Conservation (phyloP, 1,140 invertebrate genomes). For the Macrosteles quadrilineatus region DNA sequence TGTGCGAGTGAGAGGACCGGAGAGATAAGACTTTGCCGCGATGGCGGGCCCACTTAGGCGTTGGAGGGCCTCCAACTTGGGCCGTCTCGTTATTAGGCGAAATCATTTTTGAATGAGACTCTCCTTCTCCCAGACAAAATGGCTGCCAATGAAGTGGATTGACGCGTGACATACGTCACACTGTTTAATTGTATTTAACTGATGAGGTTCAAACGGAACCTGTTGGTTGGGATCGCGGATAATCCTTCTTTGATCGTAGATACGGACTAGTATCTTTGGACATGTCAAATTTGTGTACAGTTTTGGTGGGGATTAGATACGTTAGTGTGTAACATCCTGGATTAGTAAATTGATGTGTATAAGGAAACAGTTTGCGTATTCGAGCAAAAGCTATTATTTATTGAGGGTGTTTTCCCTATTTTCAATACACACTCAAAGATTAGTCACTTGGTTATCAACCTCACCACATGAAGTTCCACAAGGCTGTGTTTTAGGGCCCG, state of each 20-base stretch:
- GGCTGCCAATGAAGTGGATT: slow-evolving; percentile 24
- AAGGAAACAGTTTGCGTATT: not conserved
- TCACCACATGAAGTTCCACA: not conserved
- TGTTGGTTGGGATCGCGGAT: not conserved
- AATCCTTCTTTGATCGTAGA: not conserved
- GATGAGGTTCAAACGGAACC: not conserved
- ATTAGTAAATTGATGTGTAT: not conserved
- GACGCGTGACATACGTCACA: slow-evolving; percentile 14
- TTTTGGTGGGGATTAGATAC: not conserved
- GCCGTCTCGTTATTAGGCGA: slow-evolving; percentile 12
- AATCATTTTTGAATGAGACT: slow-evolving; percentile 26
- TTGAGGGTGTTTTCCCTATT: too few species aligned
- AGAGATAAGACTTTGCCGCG: not conserved
- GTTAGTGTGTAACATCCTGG: not conserved
- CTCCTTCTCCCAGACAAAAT: slow-evolving; percentile 12
- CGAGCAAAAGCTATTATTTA: too few species aligned
- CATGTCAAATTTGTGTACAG: not conserved
- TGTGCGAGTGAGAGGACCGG: not conserved
- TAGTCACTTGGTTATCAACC: too few species aligned
- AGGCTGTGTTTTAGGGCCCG: not conserved
- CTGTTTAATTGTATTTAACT: slow-evolving; percentile 20
- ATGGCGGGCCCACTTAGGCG: slow-evolving; percentile 2
- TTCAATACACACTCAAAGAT: too few species aligned
- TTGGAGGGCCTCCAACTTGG: slow-evolving; percentile 5
- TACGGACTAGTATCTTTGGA: not conserved